Percentiles rank a stretch among this genome's conserved stretches.
These are phyloP conservation scores for Heliconius nattereri DNA, from an alignment of 1,140 invertebrate genomes.

Conservation along the genomic window DNA sequence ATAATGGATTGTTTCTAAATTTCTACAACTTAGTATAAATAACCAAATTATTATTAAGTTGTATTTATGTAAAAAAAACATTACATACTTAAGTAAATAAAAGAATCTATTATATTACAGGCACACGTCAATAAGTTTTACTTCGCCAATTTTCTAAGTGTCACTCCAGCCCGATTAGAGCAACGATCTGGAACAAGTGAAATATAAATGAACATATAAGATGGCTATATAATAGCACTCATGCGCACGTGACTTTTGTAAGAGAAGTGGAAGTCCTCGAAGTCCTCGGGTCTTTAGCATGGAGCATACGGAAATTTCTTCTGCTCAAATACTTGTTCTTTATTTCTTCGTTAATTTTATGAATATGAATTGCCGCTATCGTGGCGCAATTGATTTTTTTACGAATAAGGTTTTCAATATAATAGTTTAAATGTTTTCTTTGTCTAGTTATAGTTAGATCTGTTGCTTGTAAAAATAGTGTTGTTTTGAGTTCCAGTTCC, in stretches of 20 bases:
- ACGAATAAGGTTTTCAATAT: not conserved
- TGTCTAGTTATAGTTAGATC: not conserved
- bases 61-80: not conserved
- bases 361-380: conserved; percentile 6
- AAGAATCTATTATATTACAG: conserved; percentile 5
- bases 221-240: conserved; percentile 46
- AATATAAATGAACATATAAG: conserved; percentile 50
- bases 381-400: not conserved
- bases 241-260: conserved; percentile 56
- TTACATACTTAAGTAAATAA: not conserved
- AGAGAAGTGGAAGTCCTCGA: conserved; percentile 36
- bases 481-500: no score
- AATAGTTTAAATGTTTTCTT: not conserved
- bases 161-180: conserved; percentile 33
- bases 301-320: conserved; percentile 50
- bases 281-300: conserved; percentile 37
- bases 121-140: conserved; percentile 35
- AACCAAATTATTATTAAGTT: not conserved
- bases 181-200: conserved; percentile 41
- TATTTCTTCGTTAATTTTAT: not conserved
- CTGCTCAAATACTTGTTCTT: not conserved
- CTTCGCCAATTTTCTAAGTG: conserved; percentile 30
- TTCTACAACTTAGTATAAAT: not conserved
- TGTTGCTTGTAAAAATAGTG: no score
- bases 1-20: no score